Evolutionary conservation across 2,888 invertebrate species (phyloP).

Genomic region (Tachina fera): DNA sequence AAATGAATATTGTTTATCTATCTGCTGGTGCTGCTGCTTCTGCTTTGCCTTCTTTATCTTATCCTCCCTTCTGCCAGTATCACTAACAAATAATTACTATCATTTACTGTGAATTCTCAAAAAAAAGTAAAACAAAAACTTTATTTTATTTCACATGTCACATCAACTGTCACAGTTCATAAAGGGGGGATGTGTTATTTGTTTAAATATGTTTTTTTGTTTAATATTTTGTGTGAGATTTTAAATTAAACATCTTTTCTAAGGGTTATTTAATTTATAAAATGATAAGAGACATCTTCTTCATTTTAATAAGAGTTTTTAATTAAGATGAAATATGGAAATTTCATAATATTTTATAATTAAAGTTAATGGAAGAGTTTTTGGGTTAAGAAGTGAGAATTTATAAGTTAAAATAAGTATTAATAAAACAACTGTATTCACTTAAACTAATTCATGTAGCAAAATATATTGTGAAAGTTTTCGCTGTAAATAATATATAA

Average conservation of each 20-base stretch:
- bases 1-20: slow-evolving; percentile 38
- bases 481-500: too few relatives aligned
- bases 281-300: slow-evolving; percentile 6
- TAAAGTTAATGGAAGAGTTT: slow-evolving; percentile 4
- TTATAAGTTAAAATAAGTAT: neutral
- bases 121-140: neutral
- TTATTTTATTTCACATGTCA: slow-evolving; percentile 62
- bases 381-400: neutral
- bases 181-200: neutral
- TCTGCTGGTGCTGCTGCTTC: neutral
- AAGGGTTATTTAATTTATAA: neutral
- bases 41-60: slow-evolving; percentile 4
- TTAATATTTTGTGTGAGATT: neutral
- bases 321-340: slow-evolving; percentile 51
- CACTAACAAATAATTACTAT: slow-evolving; percentile 69
- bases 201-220: slow-evolving; percentile 55
- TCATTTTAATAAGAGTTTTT: slow-evolving; percentile 15
- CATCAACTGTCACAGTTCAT: slow-evolving; percentile 54
- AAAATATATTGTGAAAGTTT: too few relatives aligned
- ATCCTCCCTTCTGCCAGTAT: slow-evolving; percentile 50
- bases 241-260: neutral
- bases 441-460: too few relatives aligned
- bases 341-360: slow-evolving; percentile 28
- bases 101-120: slow-evolving; percentile 46
- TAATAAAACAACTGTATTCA: too few relatives aligned